phyloP scores from a whole-genome alignment of 1,140 invertebrate genomes.

The Dendrolimus kikuchii region DNA sequence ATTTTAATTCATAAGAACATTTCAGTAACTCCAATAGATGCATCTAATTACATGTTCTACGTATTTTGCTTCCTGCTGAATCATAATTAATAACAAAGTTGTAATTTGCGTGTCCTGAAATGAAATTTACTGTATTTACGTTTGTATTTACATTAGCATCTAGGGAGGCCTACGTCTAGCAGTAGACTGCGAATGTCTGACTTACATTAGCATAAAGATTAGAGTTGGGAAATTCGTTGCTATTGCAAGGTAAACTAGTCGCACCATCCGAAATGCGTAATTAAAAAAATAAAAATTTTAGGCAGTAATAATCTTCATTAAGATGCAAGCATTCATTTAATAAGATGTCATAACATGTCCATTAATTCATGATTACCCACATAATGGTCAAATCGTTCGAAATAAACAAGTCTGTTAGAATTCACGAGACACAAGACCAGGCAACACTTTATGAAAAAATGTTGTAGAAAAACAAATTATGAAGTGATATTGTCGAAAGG shows the following conservation, averaged over 20 bases:
- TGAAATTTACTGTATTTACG: neutral
- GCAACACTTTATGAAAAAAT: too few relatives aligned
- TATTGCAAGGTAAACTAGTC: conserved; percentile 16
- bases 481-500: too few relatives aligned
- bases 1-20: conserved; percentile 7
- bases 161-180: too few relatives aligned
- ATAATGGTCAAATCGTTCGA: conserved; percentile 26
- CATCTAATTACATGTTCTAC: conserved; percentile 19
- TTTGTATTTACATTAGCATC: too few relatives aligned
- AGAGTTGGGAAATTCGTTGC: too few relatives aligned
- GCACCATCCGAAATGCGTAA: conserved; percentile 28
- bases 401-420: neutral
- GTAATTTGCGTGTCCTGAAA: neutral
- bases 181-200: too few relatives aligned
- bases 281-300: too few relatives aligned
- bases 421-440: too few relatives aligned
- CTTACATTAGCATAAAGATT: too few relatives aligned
- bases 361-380: conserved; percentile 50
- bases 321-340: conserved; percentile 39
- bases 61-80: conserved; percentile 19
- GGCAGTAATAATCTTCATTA: conserved; percentile 44
- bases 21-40: conserved; percentile 13
- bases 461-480: too few relatives aligned
- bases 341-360: conserved; percentile 44
- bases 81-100: conserved; percentile 1